Conservation (phyloP, 2,888 invertebrate species). For the Caenorhabditis sulstoni region DNA sequence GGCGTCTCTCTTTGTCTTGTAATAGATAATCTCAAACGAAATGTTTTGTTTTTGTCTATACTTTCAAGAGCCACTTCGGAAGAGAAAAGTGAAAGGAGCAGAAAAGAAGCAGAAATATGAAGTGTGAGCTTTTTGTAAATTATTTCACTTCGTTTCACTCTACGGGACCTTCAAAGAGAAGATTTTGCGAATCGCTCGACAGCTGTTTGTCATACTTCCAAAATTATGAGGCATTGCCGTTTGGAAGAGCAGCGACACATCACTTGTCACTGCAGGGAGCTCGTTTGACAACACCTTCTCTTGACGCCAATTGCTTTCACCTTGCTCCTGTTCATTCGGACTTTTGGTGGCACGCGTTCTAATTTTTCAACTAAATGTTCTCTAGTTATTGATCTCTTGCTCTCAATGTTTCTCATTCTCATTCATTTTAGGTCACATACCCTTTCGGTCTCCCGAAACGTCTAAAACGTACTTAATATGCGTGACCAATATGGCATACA, state of each 20-base stretch:
- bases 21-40: background rate
- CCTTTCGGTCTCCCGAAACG: background rate
- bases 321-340: conserved; percentile 8
- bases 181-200: conserved; percentile 11
- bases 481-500: conserved; percentile 41
- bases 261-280: conserved; percentile 41
- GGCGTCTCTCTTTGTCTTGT: conserved; percentile 6
- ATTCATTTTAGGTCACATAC: background rate
- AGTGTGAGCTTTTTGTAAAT: conserved; percentile 46
- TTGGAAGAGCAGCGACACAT: conserved; percentile 42
- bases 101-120: conserved; percentile 26
- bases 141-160: conserved; percentile 10
- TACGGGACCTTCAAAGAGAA: background rate
- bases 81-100: conserved; percentile 12
- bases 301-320: conserved; percentile 33
- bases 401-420: background rate
- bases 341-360: conserved; percentile 17
- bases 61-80: conserved; percentile 11
- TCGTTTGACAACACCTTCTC: conserved; percentile 51
- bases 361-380: conserved; percentile 9
- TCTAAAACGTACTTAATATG: conserved; percentile 39
- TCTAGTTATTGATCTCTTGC: background rate
- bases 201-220: conserved; percentile 56
- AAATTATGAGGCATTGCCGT: conserved; percentile 48
- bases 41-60: conserved; percentile 7